Evolutionary conservation across 2,113 vertebrate species (phyloP).

Genomic region (Tetraodon nigroviridis): DNA sequence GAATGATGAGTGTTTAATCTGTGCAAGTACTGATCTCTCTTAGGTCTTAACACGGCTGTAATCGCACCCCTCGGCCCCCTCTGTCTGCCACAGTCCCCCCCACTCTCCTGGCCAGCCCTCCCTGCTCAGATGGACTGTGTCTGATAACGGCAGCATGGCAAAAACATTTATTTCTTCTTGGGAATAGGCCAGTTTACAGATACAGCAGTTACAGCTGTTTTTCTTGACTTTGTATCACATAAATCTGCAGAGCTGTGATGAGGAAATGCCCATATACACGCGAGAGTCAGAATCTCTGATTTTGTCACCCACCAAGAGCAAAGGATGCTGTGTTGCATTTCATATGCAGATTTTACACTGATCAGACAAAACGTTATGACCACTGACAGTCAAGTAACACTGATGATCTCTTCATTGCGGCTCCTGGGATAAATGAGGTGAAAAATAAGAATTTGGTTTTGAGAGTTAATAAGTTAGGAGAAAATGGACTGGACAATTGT

Average conservation of each 20-base stretch:
- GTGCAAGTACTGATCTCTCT: slow-evolving; percentile 65
- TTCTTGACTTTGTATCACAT: slow-evolving; percentile 31
- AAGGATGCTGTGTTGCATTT: background rate
- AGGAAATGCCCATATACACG: slow-evolving; percentile 22
- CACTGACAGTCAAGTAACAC: too few species aligned
- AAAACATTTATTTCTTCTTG: slow-evolving; percentile 26
- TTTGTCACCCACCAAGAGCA: slow-evolving; percentile 20
- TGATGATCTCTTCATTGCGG: too few species aligned
- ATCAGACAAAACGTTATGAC: slow-evolving; percentile 13
- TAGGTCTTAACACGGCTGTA: slow-evolving; percentile 69
- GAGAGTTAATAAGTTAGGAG: background rate
- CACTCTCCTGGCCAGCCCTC: slow-evolving; percentile 9
- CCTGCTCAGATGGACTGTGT: slow-evolving; percentile 58
- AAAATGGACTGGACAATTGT: slow-evolving; percentile 28
- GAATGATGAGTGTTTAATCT: slow-evolving; percentile 73
- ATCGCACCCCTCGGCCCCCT: slow-evolving; percentile 24
- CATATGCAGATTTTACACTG: slow-evolving; percentile 30
- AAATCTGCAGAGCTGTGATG: slow-evolving; percentile 43
- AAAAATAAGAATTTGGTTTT: too few species aligned
- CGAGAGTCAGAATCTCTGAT: slow-evolving; percentile 30
- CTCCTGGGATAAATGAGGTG: too few species aligned
- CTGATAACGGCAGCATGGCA: slow-evolving; percentile 53
- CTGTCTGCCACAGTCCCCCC: background rate
- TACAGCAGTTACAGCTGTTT: slow-evolving; percentile 47
- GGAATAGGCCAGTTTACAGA: slow-evolving; percentile 46